phyloP scores from a whole-genome alignment of 2,888 invertebrate species.

The Himalopsyche japonica region DNA sequence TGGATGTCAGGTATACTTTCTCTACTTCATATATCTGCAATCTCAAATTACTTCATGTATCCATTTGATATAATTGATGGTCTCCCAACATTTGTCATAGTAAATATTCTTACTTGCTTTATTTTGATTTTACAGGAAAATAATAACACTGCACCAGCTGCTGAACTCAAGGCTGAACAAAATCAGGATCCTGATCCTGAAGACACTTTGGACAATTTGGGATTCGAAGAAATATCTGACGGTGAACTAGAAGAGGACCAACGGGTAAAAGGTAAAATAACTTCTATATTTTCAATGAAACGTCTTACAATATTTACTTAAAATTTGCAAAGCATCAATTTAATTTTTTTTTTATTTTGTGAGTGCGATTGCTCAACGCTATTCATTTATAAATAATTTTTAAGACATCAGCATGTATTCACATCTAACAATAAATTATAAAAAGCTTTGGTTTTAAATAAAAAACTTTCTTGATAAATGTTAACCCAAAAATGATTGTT shows the following conservation, averaged over 20 bases:
- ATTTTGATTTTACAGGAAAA: slow-evolving; percentile 11
- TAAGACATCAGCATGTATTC: no score
- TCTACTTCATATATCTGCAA: background rate
- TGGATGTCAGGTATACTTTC: background rate
- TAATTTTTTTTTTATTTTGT: no score
- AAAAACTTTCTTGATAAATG: no score
- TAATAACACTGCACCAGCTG: background rate
- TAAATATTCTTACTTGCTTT: no score
- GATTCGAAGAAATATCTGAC: slow-evolving; percentile 89
- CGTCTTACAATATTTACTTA: background rate
- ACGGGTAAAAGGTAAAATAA: slow-evolving; percentile 57
- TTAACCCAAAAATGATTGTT: background rate
- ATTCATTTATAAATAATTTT: no score
- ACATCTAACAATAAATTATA: no score
- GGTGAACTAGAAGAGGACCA: slow-evolving; percentile 86
- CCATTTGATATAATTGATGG: background rate
- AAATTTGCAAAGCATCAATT: background rate
- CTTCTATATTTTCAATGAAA: background rate
- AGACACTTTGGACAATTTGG: slow-evolving; percentile 73
- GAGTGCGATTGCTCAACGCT: no score
- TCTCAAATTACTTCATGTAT: no score
- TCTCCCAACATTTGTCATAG: no score
- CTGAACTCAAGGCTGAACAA: slow-evolving; percentile 40
- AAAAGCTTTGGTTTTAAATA: no score
- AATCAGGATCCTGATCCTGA: slow-evolving; percentile 65